Conservation (phyloP, 2,797 vertebrate genomes). For the Macroramphosus scolopax region DNA sequence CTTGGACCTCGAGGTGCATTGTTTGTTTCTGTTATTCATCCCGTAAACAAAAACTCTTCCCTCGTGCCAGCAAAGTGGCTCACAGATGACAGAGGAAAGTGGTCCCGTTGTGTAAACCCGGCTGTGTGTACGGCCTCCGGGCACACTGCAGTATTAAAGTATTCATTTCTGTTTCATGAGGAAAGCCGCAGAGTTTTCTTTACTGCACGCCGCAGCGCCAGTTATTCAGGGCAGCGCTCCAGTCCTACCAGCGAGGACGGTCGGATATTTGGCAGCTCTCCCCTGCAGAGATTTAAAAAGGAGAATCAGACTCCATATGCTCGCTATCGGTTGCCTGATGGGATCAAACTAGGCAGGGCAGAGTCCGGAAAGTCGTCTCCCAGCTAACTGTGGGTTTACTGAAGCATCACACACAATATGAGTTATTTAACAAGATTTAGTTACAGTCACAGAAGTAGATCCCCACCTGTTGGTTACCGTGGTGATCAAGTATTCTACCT, state of each 20-base stretch:
- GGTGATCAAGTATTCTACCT: too few species aligned
- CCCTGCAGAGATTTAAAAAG: constrained; percentile 28
- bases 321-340: constrained; percentile 36
- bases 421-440: too few species aligned
- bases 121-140: constrained; percentile 49
- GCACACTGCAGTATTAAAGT: constrained; percentile 56
- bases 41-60: constrained; percentile 43
- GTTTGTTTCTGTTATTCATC: constrained; percentile 56
- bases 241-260: constrained; percentile 2
- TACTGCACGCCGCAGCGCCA: not conserved
- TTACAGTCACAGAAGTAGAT: too few species aligned
- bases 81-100: constrained; percentile 40
- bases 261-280: constrained; percentile 21
- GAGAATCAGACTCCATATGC: constrained; percentile 13
- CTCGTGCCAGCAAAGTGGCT: constrained; percentile 33
- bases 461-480: too few species aligned
- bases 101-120: constrained; percentile 36
- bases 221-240: constrained; percentile 12
- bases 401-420: too few species aligned
- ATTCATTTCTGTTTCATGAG: constrained; percentile 43
- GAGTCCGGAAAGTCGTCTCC: constrained; percentile 17
- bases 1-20: constrained; percentile 48
- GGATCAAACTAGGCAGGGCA: constrained; percentile 37
- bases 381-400: too few species aligned
- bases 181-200: constrained; percentile 41